Evolutionary conservation across 1,140 invertebrate genomes (phyloP).

Genomic region (Drosophila insularis): DNA sequence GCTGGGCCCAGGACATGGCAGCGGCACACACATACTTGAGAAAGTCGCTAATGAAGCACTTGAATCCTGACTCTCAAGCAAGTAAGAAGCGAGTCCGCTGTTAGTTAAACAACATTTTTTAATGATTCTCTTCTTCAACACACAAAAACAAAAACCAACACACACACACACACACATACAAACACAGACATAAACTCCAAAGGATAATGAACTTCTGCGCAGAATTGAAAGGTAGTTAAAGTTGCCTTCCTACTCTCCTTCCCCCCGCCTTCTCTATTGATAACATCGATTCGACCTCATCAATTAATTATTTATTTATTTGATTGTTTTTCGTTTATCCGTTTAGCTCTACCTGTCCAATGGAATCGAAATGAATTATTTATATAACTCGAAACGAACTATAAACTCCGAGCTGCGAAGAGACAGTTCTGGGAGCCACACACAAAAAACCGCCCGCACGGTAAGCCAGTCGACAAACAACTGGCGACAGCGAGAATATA

Average conservation of each 20-base stretch:
- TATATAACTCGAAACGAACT: conserved; percentile 42
- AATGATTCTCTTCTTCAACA: conserved; percentile 49
- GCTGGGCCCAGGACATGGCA: conserved; percentile 12
- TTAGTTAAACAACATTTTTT: conserved; percentile 70
- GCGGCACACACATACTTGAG: conserved; percentile 64
- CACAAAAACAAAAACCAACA: conserved; percentile 15
- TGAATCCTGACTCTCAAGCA: conserved; percentile 45
- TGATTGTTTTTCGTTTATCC: conserved; percentile 26
- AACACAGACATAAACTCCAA: conserved; percentile 23
- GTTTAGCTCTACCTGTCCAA: conserved; percentile 32
- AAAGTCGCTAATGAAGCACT: conserved; percentile 81
- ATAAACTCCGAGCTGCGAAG: conserved; percentile 1
- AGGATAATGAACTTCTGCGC: conserved; percentile 80
- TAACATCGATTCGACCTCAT: conserved; percentile 26
- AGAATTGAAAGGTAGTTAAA: conserved; percentile 50
- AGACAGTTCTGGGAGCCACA: neutral
- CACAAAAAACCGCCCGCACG: conserved; percentile 61
- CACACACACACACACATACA: conserved; percentile 29
- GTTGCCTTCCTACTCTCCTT: neutral
- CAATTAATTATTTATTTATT: conserved; percentile 50
- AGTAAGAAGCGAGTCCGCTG: conserved; percentile 24
- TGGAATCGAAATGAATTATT: conserved; percentile 41
- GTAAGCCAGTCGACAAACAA: conserved; percentile 76
- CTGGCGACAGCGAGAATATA: conserved; percentile 54
- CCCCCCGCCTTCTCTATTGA: conserved; percentile 36